Base-by-base conservation (phyloP, 2,797 vertebrate species). In the Oreortyx pictus region DNA sequence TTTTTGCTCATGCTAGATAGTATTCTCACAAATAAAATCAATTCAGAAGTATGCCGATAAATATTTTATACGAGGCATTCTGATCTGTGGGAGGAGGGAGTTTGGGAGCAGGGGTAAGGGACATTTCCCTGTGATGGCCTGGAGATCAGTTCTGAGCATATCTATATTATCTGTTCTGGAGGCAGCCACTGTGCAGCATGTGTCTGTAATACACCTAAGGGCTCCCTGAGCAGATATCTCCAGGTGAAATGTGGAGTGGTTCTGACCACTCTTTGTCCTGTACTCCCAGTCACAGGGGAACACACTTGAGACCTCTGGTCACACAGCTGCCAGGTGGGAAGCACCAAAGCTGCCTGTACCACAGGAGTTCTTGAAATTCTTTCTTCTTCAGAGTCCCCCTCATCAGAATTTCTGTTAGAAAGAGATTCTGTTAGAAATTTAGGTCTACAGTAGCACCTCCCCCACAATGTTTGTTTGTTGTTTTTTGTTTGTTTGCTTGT, bases 351-450 rank as follows among this genome's bases (percentile, higher is more conserved):
- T 37, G 5, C 23, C 4, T 2, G 3, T 33, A 74, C 19, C 46
- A 29, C 43, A 50, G 67, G 24, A 81, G 18, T 3, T 60, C 57
- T 79, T 84, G 47, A 90, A 62, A 84, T 73, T 86, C 31, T 1
- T 0, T 10, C 11, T 29, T 84, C 64, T 76, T 73, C 16, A 86
- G 88, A 86, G 88, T 27, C 13, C 31, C 18, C 12, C 1, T 12
- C 62, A 88, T 66, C 39, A 16, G 5, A 5, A 5, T 67, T 86
- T 88, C 54, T 7, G 1, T 29, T 62, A 82, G 60, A 89, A 88
- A 90, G 49, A 62, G 64, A 79, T 60, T 89, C 67, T 88, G 52
- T 74, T 76, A 46, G 43, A 93, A 88, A 86, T 52, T 7, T 44
- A 49, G n/a, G 24, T 64, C 50, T 76, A 82, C 47, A 52, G 68